A percentile compares a stretch with the other conserved stretches of the same genome.
Conservation (phyloP, 2,113 vertebrate genomes). For the Meles meles region DNA sequence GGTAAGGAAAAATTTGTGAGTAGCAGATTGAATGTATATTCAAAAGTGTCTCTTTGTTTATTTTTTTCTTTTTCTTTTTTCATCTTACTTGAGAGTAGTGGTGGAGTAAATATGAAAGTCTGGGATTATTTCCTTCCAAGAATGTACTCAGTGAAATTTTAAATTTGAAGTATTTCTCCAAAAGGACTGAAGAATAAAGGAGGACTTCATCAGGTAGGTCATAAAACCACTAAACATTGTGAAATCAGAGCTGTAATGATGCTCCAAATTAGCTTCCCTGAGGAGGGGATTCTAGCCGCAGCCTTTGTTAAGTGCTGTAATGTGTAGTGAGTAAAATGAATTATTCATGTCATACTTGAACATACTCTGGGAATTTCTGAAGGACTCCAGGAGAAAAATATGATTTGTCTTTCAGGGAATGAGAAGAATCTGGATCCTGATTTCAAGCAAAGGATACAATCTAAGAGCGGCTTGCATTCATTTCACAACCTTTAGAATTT, state of each 20-base stretch:
- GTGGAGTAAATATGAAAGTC: constrained; percentile 24
- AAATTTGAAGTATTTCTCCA: constrained; percentile 49
- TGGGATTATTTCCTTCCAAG: neutral
- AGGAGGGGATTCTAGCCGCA: constrained; percentile 40
- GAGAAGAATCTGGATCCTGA: constrained; percentile 53
- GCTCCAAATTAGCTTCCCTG: constrained; percentile 60
- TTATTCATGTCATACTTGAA: constrained; percentile 71
- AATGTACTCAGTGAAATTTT: constrained; percentile 33
- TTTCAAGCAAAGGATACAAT: constrained; percentile 61
- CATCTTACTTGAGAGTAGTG: neutral
- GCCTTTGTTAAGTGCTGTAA: constrained; percentile 54
- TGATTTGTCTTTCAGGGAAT: constrained; percentile 49
- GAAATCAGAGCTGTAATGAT: constrained; percentile 56
- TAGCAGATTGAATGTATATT: constrained; percentile 21
- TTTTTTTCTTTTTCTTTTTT: neutral
- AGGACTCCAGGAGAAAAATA: constrained; percentile 46
- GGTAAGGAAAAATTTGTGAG: neutral
- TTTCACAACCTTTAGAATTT: constrained; percentile 52
- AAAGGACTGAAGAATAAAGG: constrained; percentile 37
- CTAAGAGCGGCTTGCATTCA: constrained; percentile 41
- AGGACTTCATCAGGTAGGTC: constrained; percentile 37
- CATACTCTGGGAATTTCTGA: constrained; percentile 60
- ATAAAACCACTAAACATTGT: constrained; percentile 55
- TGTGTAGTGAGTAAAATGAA: constrained; percentile 59
- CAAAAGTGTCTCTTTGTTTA: neutral